Percentiles rank a stretch among this genome's conserved stretches.
Evolutionary conservation across 2,888 invertebrate genomes (phyloP).

Genomic region (Rhyacophila evoluta): DNA sequence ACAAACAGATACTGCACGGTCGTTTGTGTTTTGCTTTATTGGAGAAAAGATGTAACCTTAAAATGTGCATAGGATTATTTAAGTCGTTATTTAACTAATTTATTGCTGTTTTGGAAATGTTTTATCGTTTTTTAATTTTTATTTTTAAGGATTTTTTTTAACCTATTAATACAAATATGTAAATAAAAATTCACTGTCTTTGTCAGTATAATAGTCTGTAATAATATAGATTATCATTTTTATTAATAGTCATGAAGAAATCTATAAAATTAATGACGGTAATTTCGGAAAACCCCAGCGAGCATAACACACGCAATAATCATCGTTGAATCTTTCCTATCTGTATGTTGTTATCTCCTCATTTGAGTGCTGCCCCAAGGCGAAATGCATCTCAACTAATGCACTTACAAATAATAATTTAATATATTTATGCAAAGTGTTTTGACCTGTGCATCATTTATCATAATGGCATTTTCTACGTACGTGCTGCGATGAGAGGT

Average conservation of each 20-base stretch:
- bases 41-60: too few species aligned
- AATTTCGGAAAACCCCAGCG: conserved; percentile 13
- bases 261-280: conserved; percentile 29
- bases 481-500: conserved; percentile 29
- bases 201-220: too few species aligned
- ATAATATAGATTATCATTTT: background rate
- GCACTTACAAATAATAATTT: conserved; percentile 51
- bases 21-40: too few species aligned
- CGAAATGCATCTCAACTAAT: conserved; percentile 37
- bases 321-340: background rate
- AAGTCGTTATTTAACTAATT: too few species aligned
- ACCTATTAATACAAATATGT: too few species aligned
- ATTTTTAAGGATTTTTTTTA: too few species aligned
- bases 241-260: conserved; percentile 1
- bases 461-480: conserved; percentile 46
- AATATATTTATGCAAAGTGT: conserved; percentile 54
- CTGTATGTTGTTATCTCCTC: conserved; percentile 37
- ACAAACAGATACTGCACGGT: too few species aligned
- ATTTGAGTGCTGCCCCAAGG: conserved; percentile 27
- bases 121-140: too few species aligned
- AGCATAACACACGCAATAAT: conserved; percentile 15
- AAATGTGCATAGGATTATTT: too few species aligned
- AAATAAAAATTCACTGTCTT: too few species aligned
- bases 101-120: too few species aligned
- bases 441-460: conserved; percentile 52